Conservation (phyloP, 2,797 vertebrate species). For the Anguilla marmorata region DNA sequence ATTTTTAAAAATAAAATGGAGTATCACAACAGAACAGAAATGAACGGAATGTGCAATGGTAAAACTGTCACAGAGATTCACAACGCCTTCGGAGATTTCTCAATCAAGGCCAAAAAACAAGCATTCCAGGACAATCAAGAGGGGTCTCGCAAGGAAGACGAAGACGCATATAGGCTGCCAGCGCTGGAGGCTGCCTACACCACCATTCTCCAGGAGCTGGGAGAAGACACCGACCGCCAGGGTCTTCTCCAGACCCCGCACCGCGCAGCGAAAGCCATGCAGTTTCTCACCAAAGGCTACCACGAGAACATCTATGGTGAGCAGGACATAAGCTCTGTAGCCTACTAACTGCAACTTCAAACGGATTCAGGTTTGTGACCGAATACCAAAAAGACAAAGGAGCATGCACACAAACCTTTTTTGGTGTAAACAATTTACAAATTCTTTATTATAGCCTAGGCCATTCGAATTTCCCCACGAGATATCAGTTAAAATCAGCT, state of each 20-base stretch:
- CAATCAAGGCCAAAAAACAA: constrained; percentile 61
- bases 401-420: too few relatives aligned
- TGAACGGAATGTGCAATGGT: constrained; percentile 61
- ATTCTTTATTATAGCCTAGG: too few relatives aligned
- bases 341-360: too few relatives aligned
- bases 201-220: constrained; percentile 74
- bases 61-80: constrained; percentile 57
- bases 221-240: constrained; percentile 75
- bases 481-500: too few relatives aligned
- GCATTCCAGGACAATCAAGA: constrained; percentile 56
- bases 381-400: too few relatives aligned
- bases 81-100: constrained; percentile 59
- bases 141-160: constrained; percentile 60
- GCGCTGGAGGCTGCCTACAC: constrained; percentile 73
- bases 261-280: constrained; percentile 81
- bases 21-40: constrained; percentile 40
- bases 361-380: too few relatives aligned
- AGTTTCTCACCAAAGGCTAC: constrained; percentile 84
- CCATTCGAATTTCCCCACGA: too few relatives aligned
- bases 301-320: constrained; percentile 75
- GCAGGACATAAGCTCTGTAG: constrained; percentile 29
- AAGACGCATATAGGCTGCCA: constrained; percentile 58
- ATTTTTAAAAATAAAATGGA: constrained; percentile 44
- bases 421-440: too few relatives aligned
- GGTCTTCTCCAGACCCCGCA: constrained; percentile 77